Base-by-base conservation (phyloP, 2,888 invertebrate species). In the Capitulum mitella region DNA sequence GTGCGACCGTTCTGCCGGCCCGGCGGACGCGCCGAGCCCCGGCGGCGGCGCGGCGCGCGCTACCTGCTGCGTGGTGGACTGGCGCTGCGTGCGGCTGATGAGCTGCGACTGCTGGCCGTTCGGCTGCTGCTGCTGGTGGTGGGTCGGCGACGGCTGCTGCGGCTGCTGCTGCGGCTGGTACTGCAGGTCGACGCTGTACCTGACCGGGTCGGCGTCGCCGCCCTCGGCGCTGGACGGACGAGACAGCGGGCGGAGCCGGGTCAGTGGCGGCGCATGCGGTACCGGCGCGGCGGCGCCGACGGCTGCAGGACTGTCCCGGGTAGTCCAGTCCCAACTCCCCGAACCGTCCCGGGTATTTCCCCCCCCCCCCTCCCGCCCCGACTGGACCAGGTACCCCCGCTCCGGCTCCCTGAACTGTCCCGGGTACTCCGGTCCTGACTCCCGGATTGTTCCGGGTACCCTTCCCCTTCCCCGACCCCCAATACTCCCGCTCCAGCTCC, bases 51-150 rank as follows among this genome's bases (percentile, higher is more conserved):
- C n/a, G 6, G 22, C 32, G 37, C 19, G 32, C 51, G 22, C 83
- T 84, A 88, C 89, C 86, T 89, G 88, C 85, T 91, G 91, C 77
- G 90, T 90, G 79, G 90, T 90, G 77, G 90, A 90, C 84, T 91
- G 90, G 84, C 90, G 90, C 84, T 90, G 90, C 80, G 89, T 89
- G 81, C 90, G 88, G 83, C 90, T 89, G 81, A 89, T 87, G 83
- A 89, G 85, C 34, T 80, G 82, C 48, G 77, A 70, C 70, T 77
- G 78, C 32, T 80, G 79, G 8, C 78, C 78, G 32, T 75, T 51
- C 48, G 77, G 74, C 37, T 79, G 61, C 43, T 78, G 78, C 34
- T 78, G 70, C 78, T 78, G 76, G 79, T n/a, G 77, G 78, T 40
- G 77, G 79, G n/a, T n/a, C 37, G 80, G 77, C 22, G 78, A 74